Evolutionary conservation across 2,797 vertebrate species (phyloP).

Genomic region (Caiman crocodilus): DNA sequence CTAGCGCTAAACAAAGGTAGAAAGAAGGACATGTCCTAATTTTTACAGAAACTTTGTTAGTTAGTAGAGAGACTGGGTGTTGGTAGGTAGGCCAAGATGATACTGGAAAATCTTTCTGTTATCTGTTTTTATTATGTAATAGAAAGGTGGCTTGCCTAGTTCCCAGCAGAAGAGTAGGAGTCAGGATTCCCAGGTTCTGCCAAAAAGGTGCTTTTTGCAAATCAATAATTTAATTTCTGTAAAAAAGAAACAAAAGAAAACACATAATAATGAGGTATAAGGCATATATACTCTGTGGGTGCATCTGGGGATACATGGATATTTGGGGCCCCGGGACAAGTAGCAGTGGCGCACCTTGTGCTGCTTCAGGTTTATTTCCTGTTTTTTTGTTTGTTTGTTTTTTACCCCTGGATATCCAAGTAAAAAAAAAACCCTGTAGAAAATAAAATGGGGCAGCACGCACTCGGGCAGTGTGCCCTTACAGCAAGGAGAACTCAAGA

Average conservation of each 20-base stretch:
- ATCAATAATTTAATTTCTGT: neutral
- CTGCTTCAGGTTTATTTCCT: too few species aligned
- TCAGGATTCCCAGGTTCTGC: rapidly evolving
- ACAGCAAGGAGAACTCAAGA: too few species aligned
- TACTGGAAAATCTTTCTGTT: neutral
- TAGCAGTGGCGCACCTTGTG: too few species aligned
- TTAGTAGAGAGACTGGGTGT: neutral
- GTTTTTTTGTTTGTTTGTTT: too few species aligned
- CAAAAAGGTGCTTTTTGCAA: too few species aligned
- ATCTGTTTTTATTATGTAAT: neutral
- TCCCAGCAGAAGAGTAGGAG: neutral
- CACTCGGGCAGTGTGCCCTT: too few species aligned
- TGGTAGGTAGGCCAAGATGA: neutral
- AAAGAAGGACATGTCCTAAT: neutral
- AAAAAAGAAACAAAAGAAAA: neutral
- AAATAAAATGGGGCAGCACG: too few species aligned
- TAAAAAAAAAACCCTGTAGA: too few species aligned
- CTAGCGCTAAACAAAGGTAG: neutral
- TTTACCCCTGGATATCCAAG: too few species aligned
- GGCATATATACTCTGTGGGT: too few species aligned
- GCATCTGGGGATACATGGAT: too few species aligned
- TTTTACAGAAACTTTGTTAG: neutral
- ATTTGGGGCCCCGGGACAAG: neutral
- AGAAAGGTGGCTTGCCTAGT: neutral
- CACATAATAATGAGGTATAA: too few species aligned